These are phyloP conservation scores for Cataglyphis altisquamis DNA, from an alignment of 2,888 invertebrate species.

Conservation along the genomic window DNA sequence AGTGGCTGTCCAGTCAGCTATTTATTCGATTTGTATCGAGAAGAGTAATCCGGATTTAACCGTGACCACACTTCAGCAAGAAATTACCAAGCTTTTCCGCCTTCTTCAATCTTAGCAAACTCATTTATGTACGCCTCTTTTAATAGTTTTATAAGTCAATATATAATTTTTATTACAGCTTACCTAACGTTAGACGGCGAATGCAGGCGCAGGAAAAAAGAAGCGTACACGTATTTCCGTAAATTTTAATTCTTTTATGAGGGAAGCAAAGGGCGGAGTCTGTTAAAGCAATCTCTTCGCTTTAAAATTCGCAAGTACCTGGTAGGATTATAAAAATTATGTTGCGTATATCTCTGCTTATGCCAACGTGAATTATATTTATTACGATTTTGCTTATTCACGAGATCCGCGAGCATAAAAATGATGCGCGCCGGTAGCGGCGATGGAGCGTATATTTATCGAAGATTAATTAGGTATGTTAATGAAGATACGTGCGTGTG, in stretches of 20 bases:
- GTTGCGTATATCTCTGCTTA: constrained; percentile 26
- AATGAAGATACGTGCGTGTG: constrained; percentile 37
- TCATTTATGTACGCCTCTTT: constrained; percentile 41
- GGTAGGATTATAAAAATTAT: constrained; percentile 13
- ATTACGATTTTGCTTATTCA: constrained; percentile 47
- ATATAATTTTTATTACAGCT: constrained; percentile 68
- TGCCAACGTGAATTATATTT: constrained; percentile 47
- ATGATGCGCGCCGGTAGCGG: constrained; percentile 19
- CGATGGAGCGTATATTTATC: constrained; percentile 41
- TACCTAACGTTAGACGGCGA: constrained; percentile 38
- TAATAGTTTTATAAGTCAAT: constrained; percentile 68
- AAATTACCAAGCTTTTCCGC: constrained; percentile 23
- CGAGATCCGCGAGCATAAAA: constrained; percentile 30
- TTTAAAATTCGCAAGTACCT: constrained; percentile 44
- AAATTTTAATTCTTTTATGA: constrained; percentile 71
- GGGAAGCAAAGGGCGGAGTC: constrained; percentile 14
- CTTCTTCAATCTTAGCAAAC: constrained; percentile 9
- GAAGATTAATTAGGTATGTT: constrained; percentile 59
- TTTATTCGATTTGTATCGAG: constrained; percentile 66
- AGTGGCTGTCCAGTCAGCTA: constrained; percentile 52
- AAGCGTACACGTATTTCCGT: constrained; percentile 65
- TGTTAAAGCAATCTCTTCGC: constrained; percentile 48
- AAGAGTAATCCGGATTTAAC: constrained; percentile 62
- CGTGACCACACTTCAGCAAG: constrained; percentile 50
- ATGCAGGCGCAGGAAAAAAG: constrained; percentile 2